Evolutionary conservation across 2,888 invertebrate species (phyloP), one percentile per base, ranked within the genome.

Genomic region (Argynnis bischoffii): DNA sequence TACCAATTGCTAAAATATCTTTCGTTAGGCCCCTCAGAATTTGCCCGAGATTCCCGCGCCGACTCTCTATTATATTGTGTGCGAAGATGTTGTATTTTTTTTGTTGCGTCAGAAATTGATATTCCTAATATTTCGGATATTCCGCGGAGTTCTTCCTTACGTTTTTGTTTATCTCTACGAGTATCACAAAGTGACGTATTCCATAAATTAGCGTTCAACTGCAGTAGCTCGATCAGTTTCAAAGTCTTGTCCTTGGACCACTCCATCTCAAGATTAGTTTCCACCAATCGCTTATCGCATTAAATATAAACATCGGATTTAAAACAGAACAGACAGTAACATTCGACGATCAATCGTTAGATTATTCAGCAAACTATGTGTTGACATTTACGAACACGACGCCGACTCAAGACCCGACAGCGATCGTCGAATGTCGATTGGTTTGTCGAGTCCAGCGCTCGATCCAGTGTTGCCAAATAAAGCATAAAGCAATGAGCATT

Each of bases 11-110:
- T 92, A 35, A 91, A 77, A 71, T 90, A 94, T 79, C 90, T 89
- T 16, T 94, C 94, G 69, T 90, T 90, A 11, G 94, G 93, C 4
- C 93, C 93, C 64, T 94, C 93, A 0, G 81, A 80, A 50, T 84
- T 83, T 0, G 90, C 93, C 35, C 94, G 86, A 15, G 91, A 86
- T 86, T 94, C 94, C 51, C 93, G 87, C 54, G 92, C 93, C 6
- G 93, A 92, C 74, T 94, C 94, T 6, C 94, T 89, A 75, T 94
- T 94, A 74, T 94, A 94, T 70, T 94, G 94, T 1, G 94, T 94
- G 5, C 94, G 87, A 51, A 94, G 82, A 69, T 94, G 94, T 72
- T 94, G 94, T 63, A 94, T 94, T 74, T 94, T 94, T 75, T 94
- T 94, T 1, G 94, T 94, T 35, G 92, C 86, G 73, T 94, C 94